Evolutionary conservation across 2,113 vertebrate species (phyloP).

Genomic region (Mastomys natalensis): DNA sequence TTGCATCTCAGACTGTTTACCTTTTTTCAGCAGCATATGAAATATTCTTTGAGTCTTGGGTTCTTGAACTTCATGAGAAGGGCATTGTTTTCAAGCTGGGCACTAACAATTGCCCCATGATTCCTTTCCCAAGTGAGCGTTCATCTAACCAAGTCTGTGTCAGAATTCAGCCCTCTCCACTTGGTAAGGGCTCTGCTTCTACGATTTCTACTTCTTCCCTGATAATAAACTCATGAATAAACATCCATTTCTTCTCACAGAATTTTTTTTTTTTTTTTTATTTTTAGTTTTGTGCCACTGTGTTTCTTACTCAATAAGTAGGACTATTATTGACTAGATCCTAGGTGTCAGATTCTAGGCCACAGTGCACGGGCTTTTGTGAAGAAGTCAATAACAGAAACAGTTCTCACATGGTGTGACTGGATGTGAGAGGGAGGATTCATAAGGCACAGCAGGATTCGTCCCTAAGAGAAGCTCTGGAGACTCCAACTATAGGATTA

Average conservation of each 20-base stretch:
- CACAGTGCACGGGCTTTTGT: not conserved
- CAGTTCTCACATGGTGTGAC: fast-evolving
- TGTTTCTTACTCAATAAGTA: constrained; percentile 11
- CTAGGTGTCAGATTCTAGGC: not conserved
- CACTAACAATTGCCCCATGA: not conserved
- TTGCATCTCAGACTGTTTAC: not conserved
- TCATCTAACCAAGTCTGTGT: not conserved
- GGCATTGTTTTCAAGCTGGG: not conserved
- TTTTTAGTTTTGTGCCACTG: not conserved
- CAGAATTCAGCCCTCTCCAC: not conserved
- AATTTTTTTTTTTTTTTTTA: not conserved
- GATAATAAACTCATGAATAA: not conserved
- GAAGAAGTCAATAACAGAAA: not conserved
- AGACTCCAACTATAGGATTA: not conserved
- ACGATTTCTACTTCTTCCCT: not conserved
- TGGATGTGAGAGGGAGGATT: not conserved
- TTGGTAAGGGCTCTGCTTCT: not conserved
- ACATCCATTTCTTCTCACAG: not conserved
- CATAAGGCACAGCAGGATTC: not conserved
- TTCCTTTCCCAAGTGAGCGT: not conserved
- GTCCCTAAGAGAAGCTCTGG: not conserved
- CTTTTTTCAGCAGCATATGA: not conserved
- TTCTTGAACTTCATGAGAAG: not conserved
- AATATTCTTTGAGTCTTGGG: not conserved
- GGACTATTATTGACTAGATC: not conserved